Conservation (phyloP, 2,888 invertebrate species). For the Orthosia gracilis region DNA sequence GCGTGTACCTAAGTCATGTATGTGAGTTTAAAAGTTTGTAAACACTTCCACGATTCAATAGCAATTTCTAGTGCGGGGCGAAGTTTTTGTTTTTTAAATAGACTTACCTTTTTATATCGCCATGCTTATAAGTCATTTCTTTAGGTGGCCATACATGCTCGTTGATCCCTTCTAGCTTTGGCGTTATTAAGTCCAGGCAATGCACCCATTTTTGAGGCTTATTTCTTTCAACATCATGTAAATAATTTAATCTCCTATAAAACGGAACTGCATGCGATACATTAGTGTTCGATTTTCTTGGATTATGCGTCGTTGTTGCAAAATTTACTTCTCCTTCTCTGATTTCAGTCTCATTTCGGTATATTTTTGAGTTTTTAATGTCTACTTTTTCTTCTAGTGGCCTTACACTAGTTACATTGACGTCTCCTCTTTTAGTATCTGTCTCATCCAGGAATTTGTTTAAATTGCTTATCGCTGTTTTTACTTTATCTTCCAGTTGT, state of each 20-base stretch:
- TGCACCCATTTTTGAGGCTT: slow-evolving; percentile 47
- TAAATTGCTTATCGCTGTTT: no score
- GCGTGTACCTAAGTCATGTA: no score
- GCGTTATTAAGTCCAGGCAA: slow-evolving; percentile 27
- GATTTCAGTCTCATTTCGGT: neutral
- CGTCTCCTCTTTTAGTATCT: no score
- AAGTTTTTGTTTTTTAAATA: no score
- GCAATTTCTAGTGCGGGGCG: no score
- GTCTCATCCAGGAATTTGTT: no score
- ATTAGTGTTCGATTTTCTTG: neutral
- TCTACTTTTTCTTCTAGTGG: neutral
- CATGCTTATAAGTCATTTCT: accelerated
- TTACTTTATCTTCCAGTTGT: no score
- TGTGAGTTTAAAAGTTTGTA: no score
- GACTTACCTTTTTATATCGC: slow-evolving; percentile 11
- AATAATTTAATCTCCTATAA: neutral
- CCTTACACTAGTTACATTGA: neutral
- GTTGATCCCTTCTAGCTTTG: neutral
- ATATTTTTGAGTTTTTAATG: neutral
- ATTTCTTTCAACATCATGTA: slow-evolving; percentile 10
- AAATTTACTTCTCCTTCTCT: neutral
- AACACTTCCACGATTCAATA: no score
- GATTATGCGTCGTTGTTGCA: neutral
- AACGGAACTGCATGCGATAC: neutral
- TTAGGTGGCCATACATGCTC: neutral